A percentile compares a stretch with the other conserved stretches of the same genome.
These are phyloP conservation scores for Mustela nigripes DNA, from an alignment of 2,113 vertebrate genomes.

Conservation along the genomic window DNA sequence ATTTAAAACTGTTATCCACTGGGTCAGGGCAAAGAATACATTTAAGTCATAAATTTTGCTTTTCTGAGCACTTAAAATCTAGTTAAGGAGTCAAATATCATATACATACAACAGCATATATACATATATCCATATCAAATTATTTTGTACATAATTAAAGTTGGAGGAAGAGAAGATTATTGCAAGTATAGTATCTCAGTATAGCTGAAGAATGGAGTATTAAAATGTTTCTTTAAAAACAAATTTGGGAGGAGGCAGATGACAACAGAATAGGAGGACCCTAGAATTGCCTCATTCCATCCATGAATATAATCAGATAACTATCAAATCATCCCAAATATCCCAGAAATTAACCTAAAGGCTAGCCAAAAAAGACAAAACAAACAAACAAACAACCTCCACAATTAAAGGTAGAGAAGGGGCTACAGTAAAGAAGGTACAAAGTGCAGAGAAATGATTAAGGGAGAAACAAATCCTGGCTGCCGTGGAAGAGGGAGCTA, in stretches of 20 bases:
- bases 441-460: not conserved
- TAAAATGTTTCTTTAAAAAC: not conserved
- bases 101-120: not conserved
- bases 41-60: not conserved
- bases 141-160: not conserved
- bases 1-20: not conserved
- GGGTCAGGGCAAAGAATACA: not conserved
- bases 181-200: not conserved
- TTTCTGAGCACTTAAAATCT: conserved; percentile 17
- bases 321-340: not conserved
- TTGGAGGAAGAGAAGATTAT: not conserved
- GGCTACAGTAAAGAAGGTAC: not conserved
- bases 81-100: not conserved
- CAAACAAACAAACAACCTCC: not conserved
- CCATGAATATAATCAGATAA: not conserved
- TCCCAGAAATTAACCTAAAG: not conserved
- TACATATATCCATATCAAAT: not conserved
- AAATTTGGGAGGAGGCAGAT: not conserved
- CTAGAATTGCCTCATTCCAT: not conserved
- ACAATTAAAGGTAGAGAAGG: not conserved
- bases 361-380: too few species aligned
- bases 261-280: not conserved
- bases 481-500: too few species aligned
- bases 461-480: not conserved
- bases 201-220: not conserved